These are phyloP conservation scores for Trichonephila clavipes DNA, from an alignment of 1,140 invertebrate genomes.

Conservation along the genomic window DNA sequence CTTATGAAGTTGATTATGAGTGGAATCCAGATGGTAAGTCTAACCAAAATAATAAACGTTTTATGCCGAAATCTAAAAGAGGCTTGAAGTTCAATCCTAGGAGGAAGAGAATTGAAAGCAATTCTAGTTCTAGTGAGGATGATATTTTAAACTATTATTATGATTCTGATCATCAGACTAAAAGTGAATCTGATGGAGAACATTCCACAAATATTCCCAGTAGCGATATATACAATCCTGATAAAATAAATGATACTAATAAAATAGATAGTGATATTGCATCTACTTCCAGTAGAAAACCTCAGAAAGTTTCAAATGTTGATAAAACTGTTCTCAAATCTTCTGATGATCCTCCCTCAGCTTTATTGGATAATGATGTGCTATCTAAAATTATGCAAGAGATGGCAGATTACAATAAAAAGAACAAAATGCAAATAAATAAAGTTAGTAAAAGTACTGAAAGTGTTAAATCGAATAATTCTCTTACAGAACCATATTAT, in stretches of 20 bases:
- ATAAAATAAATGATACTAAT: no score
- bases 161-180: not conserved
- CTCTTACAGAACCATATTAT: not conserved
- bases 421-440: not conserved
- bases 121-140: not conserved
- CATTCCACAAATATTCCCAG: not conserved
- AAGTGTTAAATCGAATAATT: not conserved
- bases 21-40: conserved; percentile 17
- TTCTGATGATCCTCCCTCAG: not conserved
- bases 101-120: conserved; percentile 38
- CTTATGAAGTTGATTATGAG: conserved; percentile 59
- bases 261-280: no score
- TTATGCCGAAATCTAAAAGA: not conserved
- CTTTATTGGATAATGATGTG: conserved; percentile 12
- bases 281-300: not conserved
- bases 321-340: not conserved
- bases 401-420: conserved; percentile 32
- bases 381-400: conserved; percentile 47
- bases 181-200: not conserved
- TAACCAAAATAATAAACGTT: not conserved
- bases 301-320: not conserved
- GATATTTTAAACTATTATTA: not conserved
- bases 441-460: not conserved
- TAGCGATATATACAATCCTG: not conserved
- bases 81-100: not conserved